Evolutionary conservation across 2,113 vertebrate genomes (phyloP).

Genomic region (Bubo scandiacus): DNA sequence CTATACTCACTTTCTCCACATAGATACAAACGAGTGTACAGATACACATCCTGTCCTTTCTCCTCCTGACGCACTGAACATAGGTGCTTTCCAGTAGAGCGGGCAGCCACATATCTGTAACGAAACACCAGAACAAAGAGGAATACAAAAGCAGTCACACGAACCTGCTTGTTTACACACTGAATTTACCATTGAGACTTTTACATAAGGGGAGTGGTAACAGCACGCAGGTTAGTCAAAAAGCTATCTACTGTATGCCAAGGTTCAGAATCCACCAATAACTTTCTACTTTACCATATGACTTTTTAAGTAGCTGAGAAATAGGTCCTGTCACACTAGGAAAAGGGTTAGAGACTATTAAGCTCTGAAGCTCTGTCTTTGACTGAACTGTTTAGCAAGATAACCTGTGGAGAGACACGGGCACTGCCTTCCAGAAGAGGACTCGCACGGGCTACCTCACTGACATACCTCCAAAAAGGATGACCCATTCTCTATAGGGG

Average conservation of each 20-base stretch:
- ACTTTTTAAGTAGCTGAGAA: background rate
- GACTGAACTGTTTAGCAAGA: background rate
- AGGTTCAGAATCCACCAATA: background rate
- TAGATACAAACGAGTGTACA: conserved; percentile 88
- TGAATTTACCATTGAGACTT: background rate
- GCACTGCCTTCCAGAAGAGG: background rate
- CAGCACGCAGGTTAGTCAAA: background rate
- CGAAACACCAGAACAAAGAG: conserved; percentile 4
- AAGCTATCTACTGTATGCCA: background rate
- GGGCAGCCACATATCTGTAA: conserved; percentile 90
- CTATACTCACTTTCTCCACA: conserved; percentile 93
- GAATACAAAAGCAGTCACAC: background rate
- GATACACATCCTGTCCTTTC: conserved; percentile 91
- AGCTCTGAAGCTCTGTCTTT: background rate
- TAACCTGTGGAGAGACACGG: background rate
- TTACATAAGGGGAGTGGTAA: background rate
- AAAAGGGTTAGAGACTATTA: background rate
- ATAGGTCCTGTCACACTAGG: fast-evolving
- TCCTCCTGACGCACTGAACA: conserved; percentile 92
- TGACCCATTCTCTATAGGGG: background rate
- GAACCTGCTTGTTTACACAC: background rate
- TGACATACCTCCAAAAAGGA: background rate
- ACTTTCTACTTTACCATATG: background rate
- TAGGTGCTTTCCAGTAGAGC: conserved; percentile 95
- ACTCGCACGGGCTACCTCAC: background rate